Conservation (phyloP, 2,113 vertebrate species). For the Formicarius rufipectus region DNA sequence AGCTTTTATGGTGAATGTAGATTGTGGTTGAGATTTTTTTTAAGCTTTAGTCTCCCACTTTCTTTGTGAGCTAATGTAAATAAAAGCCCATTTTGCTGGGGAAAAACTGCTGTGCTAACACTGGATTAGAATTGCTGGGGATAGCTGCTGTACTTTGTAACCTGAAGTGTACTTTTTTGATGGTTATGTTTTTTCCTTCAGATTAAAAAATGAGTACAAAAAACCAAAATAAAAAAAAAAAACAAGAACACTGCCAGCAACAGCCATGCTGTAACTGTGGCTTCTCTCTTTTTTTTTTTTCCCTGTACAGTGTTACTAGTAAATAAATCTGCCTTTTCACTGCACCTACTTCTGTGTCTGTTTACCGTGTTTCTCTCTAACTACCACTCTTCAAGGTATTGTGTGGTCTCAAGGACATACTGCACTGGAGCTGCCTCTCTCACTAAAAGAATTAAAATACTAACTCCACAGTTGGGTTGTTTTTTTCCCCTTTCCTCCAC, state of each 20-base stretch:
- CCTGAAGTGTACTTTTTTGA: conserved; percentile 84
- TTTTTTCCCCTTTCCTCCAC: not conserved
- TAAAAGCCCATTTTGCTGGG: conserved; percentile 72
- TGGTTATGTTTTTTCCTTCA: conserved; percentile 76
- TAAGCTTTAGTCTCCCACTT: conserved; percentile 73
- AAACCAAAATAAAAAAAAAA: conserved; percentile 45
- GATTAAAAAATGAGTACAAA: conserved; percentile 69
- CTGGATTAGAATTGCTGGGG: conserved; percentile 79
- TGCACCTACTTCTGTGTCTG: conserved; percentile 79
- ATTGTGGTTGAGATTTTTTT: conserved; percentile 68
- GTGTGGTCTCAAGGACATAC: not conserved
- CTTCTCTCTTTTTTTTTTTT: conserved; percentile 79
- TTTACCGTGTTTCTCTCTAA: conserved; percentile 79
- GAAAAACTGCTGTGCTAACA: conserved; percentile 78
- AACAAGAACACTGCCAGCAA: conserved; percentile 79
- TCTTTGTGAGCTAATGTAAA: conserved; percentile 76
- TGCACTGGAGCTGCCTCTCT: not conserved
- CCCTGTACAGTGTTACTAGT: conserved; percentile 87
- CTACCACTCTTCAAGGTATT: conserved; percentile 41
- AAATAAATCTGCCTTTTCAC: conserved; percentile 90
- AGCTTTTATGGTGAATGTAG: conserved; percentile 79
- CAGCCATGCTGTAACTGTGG: conserved; percentile 82
- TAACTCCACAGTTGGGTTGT: conserved; percentile 8
- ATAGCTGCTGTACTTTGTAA: conserved; percentile 88
- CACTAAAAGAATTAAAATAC: conserved; percentile 37